Evolutionary conservation across 2,888 invertebrate species (phyloP), one percentile per base, ranked within the genome.

Genomic region (Ochropleura plecta): DNA sequence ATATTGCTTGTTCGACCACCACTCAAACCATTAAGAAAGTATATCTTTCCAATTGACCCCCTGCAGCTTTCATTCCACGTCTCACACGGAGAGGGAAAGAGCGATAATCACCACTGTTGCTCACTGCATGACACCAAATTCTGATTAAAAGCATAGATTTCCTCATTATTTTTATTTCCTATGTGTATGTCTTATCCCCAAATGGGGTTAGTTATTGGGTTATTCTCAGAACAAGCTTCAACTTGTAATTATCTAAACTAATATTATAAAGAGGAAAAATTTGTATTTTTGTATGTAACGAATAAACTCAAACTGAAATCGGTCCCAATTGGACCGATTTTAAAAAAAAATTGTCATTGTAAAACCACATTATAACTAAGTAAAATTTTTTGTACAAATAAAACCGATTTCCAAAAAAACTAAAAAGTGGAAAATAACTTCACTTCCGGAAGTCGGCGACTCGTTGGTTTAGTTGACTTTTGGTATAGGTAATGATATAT

Each of bases 61-160:
- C 69, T 5, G 8, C 30, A 46, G 71, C 10, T 71, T 46, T 16
- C n/a, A 46, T 71, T 30, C 5, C 30, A 67, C 53, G 18, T 67
- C 68, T 70, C 51, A 70, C 0, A 67, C n/a, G 18, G 70, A 18
- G 42, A 44, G 1, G 42, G 6, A 16, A 42, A 42, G 9, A 9
- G 20, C 0, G 16, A 10, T 46, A 44, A 53, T 53, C 51, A 53
- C 66, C 20, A 20, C 8, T 16, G 18, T 44, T 42, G 44, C 20
- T 20, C 20, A 44, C 42, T 44, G 44, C 62, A 10, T 12, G 53
- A 20, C 3, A 49, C 42, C 16, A 16, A 18, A 49, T 49, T 64
- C 16, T 20, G 16, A 64, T 49, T 49, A 42, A 40, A 46, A 20
- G 48, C 48, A 9, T 9, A 49, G 48, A 64, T 70, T 49, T 65